These are phyloP conservation scores for Polymixis flavicincta DNA, from an alignment of 2,888 invertebrate genomes.

Conservation along the genomic window DNA sequence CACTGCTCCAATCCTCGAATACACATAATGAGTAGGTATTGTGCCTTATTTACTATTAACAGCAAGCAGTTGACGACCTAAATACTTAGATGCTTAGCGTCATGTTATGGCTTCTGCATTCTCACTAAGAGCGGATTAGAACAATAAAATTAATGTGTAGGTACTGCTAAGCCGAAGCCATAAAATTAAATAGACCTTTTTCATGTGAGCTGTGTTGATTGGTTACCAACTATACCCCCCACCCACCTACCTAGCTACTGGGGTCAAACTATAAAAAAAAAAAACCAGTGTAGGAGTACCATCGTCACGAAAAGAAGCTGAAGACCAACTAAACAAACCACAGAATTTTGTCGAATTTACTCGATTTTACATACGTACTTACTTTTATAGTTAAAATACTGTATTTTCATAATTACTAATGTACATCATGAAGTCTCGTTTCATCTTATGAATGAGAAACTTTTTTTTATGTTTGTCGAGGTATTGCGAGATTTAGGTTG, in stretches of 20 bases:
- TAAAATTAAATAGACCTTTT: neutral
- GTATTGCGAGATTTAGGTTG: too few species aligned
- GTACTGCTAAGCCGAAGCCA: conserved; percentile 25
- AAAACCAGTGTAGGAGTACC: too few species aligned
- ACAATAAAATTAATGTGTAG: conserved; percentile 27
- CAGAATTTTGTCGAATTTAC: neutral
- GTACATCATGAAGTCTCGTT: too few species aligned
- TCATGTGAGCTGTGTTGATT: conserved; percentile 2
- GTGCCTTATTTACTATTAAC: conserved; percentile 11
- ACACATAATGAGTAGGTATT: neutral
- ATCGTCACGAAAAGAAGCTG: too few species aligned
- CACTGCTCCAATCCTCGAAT: too few species aligned
- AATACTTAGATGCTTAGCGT: conserved; percentile 26
- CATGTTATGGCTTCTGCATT: conserved; percentile 29
- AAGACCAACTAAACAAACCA: neutral
- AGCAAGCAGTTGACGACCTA: conserved; percentile 28
- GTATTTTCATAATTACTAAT: too few species aligned
- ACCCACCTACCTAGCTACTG: too few species aligned
- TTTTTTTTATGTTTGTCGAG: too few species aligned
- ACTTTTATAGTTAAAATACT: too few species aligned
- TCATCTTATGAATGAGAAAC: too few species aligned
- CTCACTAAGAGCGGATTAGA: conserved; percentile 26
- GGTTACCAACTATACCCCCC: neutral
- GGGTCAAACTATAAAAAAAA: too few species aligned
- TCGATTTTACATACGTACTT: too few species aligned